Conservation (phyloP, 2,113 vertebrate species). For the Thamnaconus septentrionalis region DNA sequence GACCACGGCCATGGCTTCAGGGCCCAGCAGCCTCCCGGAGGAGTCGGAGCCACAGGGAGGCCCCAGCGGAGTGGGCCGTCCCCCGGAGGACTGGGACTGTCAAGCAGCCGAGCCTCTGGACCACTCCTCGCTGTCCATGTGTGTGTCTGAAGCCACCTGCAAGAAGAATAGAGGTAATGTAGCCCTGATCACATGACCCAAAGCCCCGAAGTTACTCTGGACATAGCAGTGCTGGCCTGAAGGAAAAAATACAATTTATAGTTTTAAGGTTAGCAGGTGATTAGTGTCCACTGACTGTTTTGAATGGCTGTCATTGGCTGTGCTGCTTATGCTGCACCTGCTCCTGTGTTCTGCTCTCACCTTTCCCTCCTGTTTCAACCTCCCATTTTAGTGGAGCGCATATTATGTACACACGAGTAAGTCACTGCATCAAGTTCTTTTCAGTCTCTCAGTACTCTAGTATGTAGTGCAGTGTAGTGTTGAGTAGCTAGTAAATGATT, state of each 20-base stretch:
- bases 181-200: no score
- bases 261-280: neutral
- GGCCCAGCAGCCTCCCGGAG: conserved; percentile 31
- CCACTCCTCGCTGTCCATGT: conserved; percentile 86
- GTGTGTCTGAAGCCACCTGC: conserved; percentile 81
- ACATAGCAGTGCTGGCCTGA: neutral
- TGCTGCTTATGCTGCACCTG: conserved; percentile 36
- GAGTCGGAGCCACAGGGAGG: conserved; percentile 52
- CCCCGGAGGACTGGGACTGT: conserved; percentile 77
- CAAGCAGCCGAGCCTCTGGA: conserved; percentile 77
- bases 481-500: neutral
- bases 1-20: conserved; percentile 34
- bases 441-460: conserved; percentile 21
- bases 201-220: neutral
- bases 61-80: conserved; percentile 53
- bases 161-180: conserved; percentile 90
- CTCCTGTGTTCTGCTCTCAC: conserved; percentile 29
- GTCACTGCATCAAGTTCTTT: conserved; percentile 67
- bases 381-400: conserved; percentile 74
- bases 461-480: conserved; percentile 34
- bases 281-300: conserved; percentile 18
- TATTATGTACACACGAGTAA: conserved; percentile 86
- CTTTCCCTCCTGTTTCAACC: conserved; percentile 24
- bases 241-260: no score
- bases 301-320: conserved; percentile 26